Evolutionary conservation across 2,797 vertebrate species (phyloP).

Genomic region (Fistularia commersonii): DNA sequence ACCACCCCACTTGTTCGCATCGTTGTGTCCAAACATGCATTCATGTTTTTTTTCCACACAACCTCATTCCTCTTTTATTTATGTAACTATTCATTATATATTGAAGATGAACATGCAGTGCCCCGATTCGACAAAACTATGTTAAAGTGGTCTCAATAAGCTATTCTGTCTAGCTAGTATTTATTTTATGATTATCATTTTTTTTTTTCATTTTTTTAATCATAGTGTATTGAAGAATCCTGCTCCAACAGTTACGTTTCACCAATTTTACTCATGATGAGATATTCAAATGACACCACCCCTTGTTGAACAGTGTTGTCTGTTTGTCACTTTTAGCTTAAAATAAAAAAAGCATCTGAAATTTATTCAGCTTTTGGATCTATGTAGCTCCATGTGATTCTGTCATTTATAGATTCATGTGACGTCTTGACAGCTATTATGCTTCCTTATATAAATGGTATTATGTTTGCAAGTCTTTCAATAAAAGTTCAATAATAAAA

Average conservation of each 20-base stretch:
- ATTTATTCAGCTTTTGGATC: constrained; percentile 43
- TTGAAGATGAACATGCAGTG: constrained; percentile 29
- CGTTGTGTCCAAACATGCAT: constrained; percentile 24
- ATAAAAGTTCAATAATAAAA: constrained; percentile 61
- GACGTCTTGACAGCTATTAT: constrained; percentile 18
- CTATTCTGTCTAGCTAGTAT: too few relatives aligned
- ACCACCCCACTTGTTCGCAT: constrained; percentile 42
- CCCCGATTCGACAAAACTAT: constrained; percentile 13
- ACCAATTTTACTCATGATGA: constrained; percentile 29
- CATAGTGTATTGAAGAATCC: constrained; percentile 10
- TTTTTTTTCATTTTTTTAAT: too few relatives aligned
- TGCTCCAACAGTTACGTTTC: not conserved
- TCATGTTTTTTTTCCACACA: constrained; percentile 27
- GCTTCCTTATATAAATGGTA: constrained; percentile 56
- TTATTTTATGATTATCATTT: not conserved
- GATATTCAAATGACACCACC: constrained; percentile 13
- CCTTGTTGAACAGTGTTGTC: constrained; percentile 25
- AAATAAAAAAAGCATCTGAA: constrained; percentile 21
- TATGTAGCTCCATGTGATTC: constrained; percentile 49
- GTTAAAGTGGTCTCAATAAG: too few relatives aligned
- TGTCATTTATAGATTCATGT: constrained; percentile 39
- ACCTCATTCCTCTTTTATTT: constrained; percentile 34
- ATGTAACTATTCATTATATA: constrained; percentile 42
- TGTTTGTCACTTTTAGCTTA: constrained; percentile 34
- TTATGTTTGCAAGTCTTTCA: constrained; percentile 72